Evolutionary conservation across 2,797 vertebrate species (phyloP).

Genomic region (Bucorvus abyssinicus): DNA sequence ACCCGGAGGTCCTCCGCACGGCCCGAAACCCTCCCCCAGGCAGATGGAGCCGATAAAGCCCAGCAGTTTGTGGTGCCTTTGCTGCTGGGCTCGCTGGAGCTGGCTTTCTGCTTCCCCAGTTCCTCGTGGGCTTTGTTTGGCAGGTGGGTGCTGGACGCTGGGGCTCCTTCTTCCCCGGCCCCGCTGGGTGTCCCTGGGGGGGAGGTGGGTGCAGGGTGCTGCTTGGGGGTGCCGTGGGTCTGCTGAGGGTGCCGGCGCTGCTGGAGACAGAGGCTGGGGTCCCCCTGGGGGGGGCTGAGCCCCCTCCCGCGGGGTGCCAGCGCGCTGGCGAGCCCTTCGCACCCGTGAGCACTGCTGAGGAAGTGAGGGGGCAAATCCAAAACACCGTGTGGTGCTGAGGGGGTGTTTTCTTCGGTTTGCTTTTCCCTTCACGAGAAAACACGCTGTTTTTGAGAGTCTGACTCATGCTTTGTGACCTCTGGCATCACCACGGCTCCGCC

Average conservation of each 20-base stretch:
- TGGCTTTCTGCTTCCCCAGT: rapidly evolving
- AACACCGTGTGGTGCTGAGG: rapidly evolving
- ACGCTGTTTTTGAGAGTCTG: not conserved
- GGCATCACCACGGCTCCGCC: not conserved
- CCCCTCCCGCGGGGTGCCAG: rapidly evolving
- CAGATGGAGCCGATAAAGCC: not conserved
- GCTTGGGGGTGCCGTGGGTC: not conserved
- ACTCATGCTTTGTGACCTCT: not conserved
- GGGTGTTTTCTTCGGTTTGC: conserved; percentile 18
- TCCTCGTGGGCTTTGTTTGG: rapidly evolving
- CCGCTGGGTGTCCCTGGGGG: not conserved
- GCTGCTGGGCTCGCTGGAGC: rapidly evolving
- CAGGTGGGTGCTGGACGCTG: not conserved
- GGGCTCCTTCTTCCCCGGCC: not conserved
- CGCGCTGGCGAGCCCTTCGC: not conserved
- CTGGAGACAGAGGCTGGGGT: not conserved
- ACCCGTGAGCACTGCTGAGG: rapidly evolving
- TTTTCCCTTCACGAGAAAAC: not conserved
- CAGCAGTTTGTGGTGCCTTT: not conserved
- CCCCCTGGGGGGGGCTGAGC: not conserved
- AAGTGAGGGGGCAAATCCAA: not conserved
- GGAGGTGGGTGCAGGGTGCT: not conserved
- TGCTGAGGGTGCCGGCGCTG: not conserved
- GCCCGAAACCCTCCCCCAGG: not conserved
- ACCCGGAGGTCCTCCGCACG: not conserved